phyloP scores from a whole-genome alignment of 2,888 invertebrate species.

The Conus canariensis region DNA sequence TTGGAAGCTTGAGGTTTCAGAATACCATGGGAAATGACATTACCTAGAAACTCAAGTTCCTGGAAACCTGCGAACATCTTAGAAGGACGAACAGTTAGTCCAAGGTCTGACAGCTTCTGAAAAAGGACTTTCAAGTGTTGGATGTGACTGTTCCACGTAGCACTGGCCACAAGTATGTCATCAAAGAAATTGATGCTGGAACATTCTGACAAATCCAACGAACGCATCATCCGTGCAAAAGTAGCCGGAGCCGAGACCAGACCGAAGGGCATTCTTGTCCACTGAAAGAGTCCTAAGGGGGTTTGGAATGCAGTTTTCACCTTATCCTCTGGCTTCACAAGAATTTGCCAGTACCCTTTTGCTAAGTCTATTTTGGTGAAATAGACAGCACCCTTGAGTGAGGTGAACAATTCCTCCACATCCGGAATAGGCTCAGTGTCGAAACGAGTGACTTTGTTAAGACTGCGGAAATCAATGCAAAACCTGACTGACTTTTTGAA shows the following conservation, averaged over 20 bases:
- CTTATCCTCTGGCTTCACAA: background rate
- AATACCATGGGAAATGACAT: no score
- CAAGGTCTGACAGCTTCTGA: no score
- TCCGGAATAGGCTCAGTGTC: slow-evolving; percentile 59
- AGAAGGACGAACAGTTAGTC: no score
- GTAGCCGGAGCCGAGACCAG: slow-evolving; percentile 22
- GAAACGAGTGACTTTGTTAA: slow-evolving; percentile 56
- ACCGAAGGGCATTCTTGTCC: slow-evolving; percentile 17
- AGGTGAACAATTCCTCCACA: slow-evolving; percentile 55
- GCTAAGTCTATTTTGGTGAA: slow-evolving; percentile 40
- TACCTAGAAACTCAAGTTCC: no score
- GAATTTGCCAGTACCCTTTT: slow-evolving; percentile 15
- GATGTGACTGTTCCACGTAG: no score
- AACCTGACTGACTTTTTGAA: background rate
- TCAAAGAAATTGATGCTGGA: background rate
- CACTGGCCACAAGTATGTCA: background rate
- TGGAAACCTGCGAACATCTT: no score
- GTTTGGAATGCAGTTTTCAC: slow-evolving; percentile 24
- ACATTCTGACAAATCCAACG: background rate
- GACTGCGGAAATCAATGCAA: slow-evolving; percentile 26
- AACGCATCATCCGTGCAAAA: background rate
- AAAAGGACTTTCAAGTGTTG: no score
- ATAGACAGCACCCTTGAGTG: slow-evolving; percentile 47
- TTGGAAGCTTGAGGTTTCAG: no score
- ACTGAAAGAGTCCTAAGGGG: background rate